Base-by-base conservation (phyloP, 2,888 invertebrate species). In the Camponotus fellah region DNA sequence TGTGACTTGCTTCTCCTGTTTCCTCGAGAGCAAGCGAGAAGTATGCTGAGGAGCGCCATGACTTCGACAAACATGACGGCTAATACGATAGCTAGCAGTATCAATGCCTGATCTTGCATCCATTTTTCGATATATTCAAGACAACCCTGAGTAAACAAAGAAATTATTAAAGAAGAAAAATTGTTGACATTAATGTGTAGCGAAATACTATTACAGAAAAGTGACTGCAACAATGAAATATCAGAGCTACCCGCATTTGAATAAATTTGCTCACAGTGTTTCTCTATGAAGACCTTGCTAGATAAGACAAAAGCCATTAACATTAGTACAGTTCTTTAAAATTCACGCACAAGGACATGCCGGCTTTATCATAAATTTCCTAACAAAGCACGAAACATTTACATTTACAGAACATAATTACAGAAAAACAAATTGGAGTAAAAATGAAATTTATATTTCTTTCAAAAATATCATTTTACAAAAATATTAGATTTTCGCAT, bases 21-120 rank as follows among this genome's bases (percentile, higher is more conserved):
- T 0, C 97, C 95, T 84, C 96, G 96, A 17, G 97, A 96, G 91
- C 97, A 97, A 1, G 97, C 97, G 80, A 97, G 95, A 21, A 97
- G 96, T 0, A 97, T 97, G 92, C 96, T 96, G 6, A 97, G 95
- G 8, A 98, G 95, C 0, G 97, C 97, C 72, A 96, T 96, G 82
- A 98, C 96, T 94, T 98, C 97, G 68, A 97, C 96, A n/a, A 97
- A 93, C 0, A 97, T 97, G 32, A 97, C 95, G 2, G 96, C 95
- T 77, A 98, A 95, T 32, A 97, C 96, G 32, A 96, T 96, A 5
- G 96, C 95, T 91, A 98, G 95, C 89, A 98, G 96, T 56, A 97
- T 95, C 40, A 97, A 94, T 90, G 97, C 97, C 89, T 98, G 98
- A 84, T 97, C 96, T 82, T 97, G 96, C 92, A 97, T 97, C 98